A percentile compares a stretch with the other conserved stretches of the same genome.
These are phyloP conservation scores for Xylota sylvarum DNA, from an alignment of 2,888 invertebrate species.

Conservation along the genomic window DNA sequence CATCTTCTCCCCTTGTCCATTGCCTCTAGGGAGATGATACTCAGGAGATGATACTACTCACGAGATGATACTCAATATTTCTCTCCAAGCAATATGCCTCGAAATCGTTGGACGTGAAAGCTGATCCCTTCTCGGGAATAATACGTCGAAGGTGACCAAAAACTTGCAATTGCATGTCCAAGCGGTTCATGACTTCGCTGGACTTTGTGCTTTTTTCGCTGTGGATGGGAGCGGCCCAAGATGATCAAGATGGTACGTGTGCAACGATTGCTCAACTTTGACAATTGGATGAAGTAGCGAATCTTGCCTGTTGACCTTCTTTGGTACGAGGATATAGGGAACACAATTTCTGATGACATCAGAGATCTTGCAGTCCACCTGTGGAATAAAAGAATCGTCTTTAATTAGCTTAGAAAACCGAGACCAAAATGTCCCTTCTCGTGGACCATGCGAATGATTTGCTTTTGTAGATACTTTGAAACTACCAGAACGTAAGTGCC, in stretches of 20 bases:
- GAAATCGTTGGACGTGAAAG: constrained; percentile 77
- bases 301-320: constrained; percentile 79
- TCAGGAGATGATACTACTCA: constrained; percentile 35
- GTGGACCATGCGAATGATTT: constrained; percentile 32
- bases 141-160: no score
- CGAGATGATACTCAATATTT: constrained; percentile 32
- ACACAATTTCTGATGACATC: constrained; percentile 66
- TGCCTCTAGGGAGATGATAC: no score
- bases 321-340: constrained; percentile 58
- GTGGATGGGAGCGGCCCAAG: constrained; percentile 80
- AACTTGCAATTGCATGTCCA: no score
- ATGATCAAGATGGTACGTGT: constrained; percentile 81
- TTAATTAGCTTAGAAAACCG: constrained; percentile 22
- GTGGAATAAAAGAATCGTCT: background rate
- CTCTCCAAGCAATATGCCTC: constrained; percentile 28
- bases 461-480: constrained; percentile 48
- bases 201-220: constrained; percentile 78
- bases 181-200: constrained; percentile 80
- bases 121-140: no score
- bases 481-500: no score
- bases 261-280: constrained; percentile 79
- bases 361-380: no score
- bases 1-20: constrained; percentile 58
- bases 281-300: constrained; percentile 80
- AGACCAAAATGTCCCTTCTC: constrained; percentile 49